These are phyloP conservation scores for Phoxinus dragarum DNA, from an alignment of 2,797 vertebrate genomes.

Conservation along the genomic window DNA sequence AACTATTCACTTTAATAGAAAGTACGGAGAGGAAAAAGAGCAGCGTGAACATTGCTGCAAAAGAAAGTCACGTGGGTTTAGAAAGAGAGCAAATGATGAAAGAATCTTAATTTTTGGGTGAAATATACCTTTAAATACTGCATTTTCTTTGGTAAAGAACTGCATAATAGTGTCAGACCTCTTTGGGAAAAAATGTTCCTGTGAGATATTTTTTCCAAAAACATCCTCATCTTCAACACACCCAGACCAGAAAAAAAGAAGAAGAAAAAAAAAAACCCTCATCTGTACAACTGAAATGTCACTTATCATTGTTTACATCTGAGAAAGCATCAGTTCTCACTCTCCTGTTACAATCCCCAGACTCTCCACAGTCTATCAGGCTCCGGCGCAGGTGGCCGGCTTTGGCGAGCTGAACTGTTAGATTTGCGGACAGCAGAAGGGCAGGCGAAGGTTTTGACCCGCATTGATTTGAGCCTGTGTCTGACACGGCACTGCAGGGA, in stretches of 20 bases:
- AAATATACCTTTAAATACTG: background rate
- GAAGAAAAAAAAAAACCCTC: too few species aligned
- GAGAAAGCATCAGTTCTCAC: slow-evolving; percentile 28
- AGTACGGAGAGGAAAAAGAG: background rate
- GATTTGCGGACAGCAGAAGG: slow-evolving; percentile 32
- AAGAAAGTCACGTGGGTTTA: background rate
- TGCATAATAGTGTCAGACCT: background rate
- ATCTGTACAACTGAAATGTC: slow-evolving; percentile 11
- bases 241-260: background rate
- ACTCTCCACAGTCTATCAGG: slow-evolving; percentile 39
- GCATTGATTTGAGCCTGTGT: slow-evolving; percentile 68
- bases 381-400: slow-evolving; percentile 25
- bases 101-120: background rate
- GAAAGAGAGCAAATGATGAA: background rate
- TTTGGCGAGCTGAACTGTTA: slow-evolving; percentile 39
- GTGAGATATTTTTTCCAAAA: background rate
- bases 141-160: background rate
- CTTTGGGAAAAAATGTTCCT: background rate
- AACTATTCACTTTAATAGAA: slow-evolving; percentile 3
- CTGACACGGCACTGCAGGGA: slow-evolving; percentile 67
- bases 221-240: background rate
- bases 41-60: background rate
- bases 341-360: slow-evolving; percentile 26
- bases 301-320: slow-evolving; percentile 36
- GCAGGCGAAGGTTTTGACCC: slow-evolving; percentile 56